Base-by-base conservation (phyloP, 2,888 invertebrate species). In the Amblyjoppa proteus region DNA sequence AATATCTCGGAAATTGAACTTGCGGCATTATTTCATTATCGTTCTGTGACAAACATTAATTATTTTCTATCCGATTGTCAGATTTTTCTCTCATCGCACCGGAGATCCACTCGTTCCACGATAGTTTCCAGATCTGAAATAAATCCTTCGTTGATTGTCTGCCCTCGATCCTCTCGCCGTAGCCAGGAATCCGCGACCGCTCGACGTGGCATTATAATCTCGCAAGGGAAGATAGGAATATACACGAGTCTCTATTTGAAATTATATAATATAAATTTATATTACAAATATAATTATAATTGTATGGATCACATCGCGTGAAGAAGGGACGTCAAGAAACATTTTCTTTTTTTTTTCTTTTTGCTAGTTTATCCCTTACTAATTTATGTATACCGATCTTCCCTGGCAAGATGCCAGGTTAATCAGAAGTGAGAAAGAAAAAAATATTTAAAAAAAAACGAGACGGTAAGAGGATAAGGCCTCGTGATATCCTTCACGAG, bases 311-410 rank as follows among this genome's bases (percentile, higher is more conserved):
- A 80, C 79, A 81, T 77, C 74, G 78, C 77, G 81, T 73, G 77
- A 83, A 51, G 71, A 81, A 83, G 79, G 81, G 69, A 84, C 80
- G 80, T 69, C 51, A 81, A 84, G 53, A 84, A 81, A 83, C 58
- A 53, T 70, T 68, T 69, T 75, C n/a, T n/a, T 56, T 56, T 58
- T 25, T 58, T 58, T 20, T 58, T 28, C 3, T 58, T 61, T 28
- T 61, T 61, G 61, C 61, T 61, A 61, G 11, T 61, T 64, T 28
- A 61, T 28, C 56, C 53, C 58, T 28, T 64, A 34, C 51, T 58
- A 13, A 64, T 74, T 64, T 31, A 71, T 80, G 75, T 87, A 87
- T 86, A 86, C 88, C 84, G 74, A 87, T 88, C 86, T 88, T 89
- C 86, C 85, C 84, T 81, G 73, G 71, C 76, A 77, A 69, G 76